These are phyloP conservation scores for Apoderus coryli DNA, from an alignment of 2,888 invertebrate genomes.

Conservation along the genomic window DNA sequence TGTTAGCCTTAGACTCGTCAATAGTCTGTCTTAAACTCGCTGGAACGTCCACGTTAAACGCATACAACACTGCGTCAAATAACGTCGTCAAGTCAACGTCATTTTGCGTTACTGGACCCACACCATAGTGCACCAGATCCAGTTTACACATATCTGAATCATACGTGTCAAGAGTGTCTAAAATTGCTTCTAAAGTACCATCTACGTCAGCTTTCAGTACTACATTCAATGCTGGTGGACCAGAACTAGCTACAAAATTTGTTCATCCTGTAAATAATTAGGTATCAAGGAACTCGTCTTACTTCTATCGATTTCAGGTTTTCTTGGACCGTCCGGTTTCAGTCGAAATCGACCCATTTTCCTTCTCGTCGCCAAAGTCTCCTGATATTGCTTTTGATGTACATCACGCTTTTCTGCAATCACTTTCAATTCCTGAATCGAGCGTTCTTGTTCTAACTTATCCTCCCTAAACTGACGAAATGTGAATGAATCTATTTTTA, in stretches of 20 bases:
- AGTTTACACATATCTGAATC: constrained; percentile 61
- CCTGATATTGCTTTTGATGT: constrained; percentile 49
- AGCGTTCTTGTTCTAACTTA: constrained; percentile 45
- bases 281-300: too few relatives aligned
- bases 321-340: constrained; percentile 42
- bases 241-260: too few relatives aligned
- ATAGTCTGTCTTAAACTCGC: constrained; percentile 37
- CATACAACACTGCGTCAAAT: constrained; percentile 70
- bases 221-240: constrained; percentile 27
- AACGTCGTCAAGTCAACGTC: constrained; percentile 71
- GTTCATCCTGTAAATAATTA: too few relatives aligned
- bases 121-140: constrained; percentile 77
- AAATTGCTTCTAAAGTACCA: constrained; percentile 90
- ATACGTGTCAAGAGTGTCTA: constrained; percentile 82
- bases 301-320: constrained; percentile 35
- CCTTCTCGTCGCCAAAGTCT: constrained; percentile 43
- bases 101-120: constrained; percentile 70
- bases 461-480: constrained; percentile 33
- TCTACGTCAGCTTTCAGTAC: constrained; percentile 75
- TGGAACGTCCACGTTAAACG: constrained; percentile 65
- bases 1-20: constrained; percentile 36
- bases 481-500: too few relatives aligned
- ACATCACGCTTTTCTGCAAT: constrained; percentile 51
- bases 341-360: constrained; percentile 43
- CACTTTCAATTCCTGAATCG: constrained; percentile 42